Evolutionary conservation across 2,888 invertebrate genomes (phyloP).

Genomic region (Diachrysia chrysitis): DNA sequence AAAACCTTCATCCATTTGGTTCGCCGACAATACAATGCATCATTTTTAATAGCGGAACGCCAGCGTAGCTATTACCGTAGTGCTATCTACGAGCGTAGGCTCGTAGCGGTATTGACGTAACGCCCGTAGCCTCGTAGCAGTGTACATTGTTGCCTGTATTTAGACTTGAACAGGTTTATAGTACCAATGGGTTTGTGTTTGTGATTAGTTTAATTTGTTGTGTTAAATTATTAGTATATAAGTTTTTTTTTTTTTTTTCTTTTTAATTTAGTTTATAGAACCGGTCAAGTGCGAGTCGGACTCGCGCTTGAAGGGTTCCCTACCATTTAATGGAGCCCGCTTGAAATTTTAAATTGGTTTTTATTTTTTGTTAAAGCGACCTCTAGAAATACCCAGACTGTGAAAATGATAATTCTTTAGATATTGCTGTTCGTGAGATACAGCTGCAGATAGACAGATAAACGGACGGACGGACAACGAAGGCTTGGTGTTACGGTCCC

Average conservation of each 20-base stretch:
- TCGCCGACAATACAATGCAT: conserved; percentile 66
- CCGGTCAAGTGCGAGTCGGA: too few species aligned
- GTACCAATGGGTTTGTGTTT: background rate
- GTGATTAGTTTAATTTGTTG: conserved; percentile 3
- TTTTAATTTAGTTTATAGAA: background rate
- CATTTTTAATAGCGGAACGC: conserved; percentile 63
- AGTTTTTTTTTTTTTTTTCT: background rate
- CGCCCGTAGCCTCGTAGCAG: conserved; percentile 14
- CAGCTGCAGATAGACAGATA: too few species aligned
- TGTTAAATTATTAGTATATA: too few species aligned
- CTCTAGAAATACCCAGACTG: too few species aligned
- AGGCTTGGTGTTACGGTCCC: too few species aligned
- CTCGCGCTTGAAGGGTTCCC: too few species aligned
- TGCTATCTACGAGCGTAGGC: conserved; percentile 53
- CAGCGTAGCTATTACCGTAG: conserved; percentile 57
- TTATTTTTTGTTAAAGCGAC: too few species aligned
- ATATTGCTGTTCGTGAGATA: too few species aligned
- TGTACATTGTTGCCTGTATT: conserved; percentile 31
- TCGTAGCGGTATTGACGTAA: conserved; percentile 33
- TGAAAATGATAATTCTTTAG: too few species aligned
- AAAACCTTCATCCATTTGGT: conserved; percentile 58
- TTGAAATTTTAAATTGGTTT: too few species aligned
- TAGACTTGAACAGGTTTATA: conserved; percentile 19
- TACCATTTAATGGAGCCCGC: too few species aligned
- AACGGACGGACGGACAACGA: too few species aligned